Evolutionary conservation across 2,888 invertebrate genomes (phyloP).

Genomic region (Philaethria dido): DNA sequence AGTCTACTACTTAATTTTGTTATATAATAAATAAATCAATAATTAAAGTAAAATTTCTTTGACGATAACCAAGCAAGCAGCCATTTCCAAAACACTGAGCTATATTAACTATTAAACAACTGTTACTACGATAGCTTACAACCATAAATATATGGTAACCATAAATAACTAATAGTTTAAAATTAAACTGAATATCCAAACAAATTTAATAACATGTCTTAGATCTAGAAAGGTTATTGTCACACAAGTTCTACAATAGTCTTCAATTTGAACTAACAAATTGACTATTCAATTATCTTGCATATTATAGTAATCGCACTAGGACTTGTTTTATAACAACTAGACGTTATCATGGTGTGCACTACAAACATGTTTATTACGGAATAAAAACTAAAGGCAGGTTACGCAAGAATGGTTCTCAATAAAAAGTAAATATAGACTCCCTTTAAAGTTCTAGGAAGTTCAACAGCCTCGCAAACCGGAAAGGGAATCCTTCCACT

Average conservation of each 20-base stretch:
- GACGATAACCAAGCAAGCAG: too few relatives aligned
- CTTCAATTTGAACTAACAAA: constrained; percentile 25
- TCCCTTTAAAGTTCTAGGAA: constrained; percentile 73
- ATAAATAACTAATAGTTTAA: too few relatives aligned
- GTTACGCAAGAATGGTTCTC: constrained; percentile 75
- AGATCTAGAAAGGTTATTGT: neutral
- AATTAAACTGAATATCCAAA: too few relatives aligned
- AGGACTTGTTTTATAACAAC: constrained; percentile 32
- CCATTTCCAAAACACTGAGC: too few relatives aligned
- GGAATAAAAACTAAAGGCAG: constrained; percentile 70
- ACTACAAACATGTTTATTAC: constrained; percentile 55
- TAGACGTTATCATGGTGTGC: constrained; percentile 35
- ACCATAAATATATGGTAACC: too few relatives aligned
- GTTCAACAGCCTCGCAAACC: constrained; percentile 68
- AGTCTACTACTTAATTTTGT: too few relatives aligned
- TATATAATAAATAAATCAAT: too few relatives aligned
- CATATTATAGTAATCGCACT: constrained; percentile 12
- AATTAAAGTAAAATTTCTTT: too few relatives aligned
- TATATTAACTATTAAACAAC: too few relatives aligned
- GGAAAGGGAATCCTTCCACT: constrained; percentile 54
- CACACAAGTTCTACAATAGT: constrained; percentile 1
- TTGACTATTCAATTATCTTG: constrained; percentile 27
- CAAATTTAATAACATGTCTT: neutral
- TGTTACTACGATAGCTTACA: too few relatives aligned
- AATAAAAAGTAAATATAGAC: constrained; percentile 66